These are phyloP conservation scores for Diarsia dahlii DNA, from an alignment of 2,888 invertebrate species.

Conservation along the genomic window DNA sequence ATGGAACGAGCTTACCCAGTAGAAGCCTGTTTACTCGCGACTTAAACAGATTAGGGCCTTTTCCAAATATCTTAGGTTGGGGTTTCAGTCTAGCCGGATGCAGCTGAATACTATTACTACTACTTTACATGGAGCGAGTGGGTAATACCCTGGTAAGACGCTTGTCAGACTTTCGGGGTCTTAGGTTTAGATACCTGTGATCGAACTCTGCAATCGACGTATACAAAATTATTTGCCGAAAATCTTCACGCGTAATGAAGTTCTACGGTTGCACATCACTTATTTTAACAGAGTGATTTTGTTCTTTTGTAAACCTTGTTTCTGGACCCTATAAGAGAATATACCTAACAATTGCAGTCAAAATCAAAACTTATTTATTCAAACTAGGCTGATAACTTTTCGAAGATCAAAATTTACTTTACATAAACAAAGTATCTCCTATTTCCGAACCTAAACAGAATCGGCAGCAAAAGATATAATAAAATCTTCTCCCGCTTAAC, in stretches of 20 bases:
- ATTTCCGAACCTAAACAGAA: background rate
- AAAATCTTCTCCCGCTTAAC: slow-evolving; percentile 4
- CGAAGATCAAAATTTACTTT: background rate
- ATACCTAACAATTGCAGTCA: background rate
- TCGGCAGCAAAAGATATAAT: slow-evolving; percentile 24
- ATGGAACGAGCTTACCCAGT: no score
- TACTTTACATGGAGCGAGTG: background rate
- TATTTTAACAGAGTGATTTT: background rate
- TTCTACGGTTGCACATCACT: background rate
- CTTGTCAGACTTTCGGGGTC: background rate
- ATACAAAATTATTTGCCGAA: background rate
- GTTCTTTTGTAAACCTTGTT: background rate
- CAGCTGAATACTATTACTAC: background rate
- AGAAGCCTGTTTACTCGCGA: no score
- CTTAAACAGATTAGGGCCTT: no score
- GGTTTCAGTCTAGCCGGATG: background rate
- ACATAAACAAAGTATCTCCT: background rate
- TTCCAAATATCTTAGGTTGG: background rate
- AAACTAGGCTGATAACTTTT: no score
- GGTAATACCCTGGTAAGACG: background rate
- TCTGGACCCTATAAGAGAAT: background rate
- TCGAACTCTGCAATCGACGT: background rate
- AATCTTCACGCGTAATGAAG: background rate
- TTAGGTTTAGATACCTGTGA: background rate
- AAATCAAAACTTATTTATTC: no score